Percentiles rank a stretch among this genome's conserved stretches.
phyloP scores from a whole-genome alignment of 30 jellyfish, hydroid and myxozoan species.

The Haliclystus octoradiatus region DNA sequence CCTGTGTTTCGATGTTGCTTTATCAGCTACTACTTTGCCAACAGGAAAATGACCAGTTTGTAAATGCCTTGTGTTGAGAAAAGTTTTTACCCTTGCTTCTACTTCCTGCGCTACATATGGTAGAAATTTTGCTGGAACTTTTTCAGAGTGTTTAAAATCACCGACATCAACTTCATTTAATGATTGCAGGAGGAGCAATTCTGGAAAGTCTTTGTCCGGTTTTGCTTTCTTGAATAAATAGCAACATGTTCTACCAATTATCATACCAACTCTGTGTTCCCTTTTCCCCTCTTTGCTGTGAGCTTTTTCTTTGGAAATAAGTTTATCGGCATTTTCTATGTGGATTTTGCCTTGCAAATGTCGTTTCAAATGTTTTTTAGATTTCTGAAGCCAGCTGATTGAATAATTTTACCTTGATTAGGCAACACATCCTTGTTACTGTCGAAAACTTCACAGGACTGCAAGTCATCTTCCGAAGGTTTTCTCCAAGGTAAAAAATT shows the following conservation, averaged over 20 bases:
- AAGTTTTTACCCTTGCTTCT: neutral
- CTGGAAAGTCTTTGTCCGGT: conserved; percentile 13
- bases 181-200: conserved; percentile 10
- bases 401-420: too few relatives aligned
- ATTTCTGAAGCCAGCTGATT: too few relatives aligned
- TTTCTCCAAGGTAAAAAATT: too few relatives aligned
- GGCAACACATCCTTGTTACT: too few relatives aligned
- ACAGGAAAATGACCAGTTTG: conserved; percentile 17
- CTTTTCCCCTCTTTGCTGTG: conserved; percentile 15
- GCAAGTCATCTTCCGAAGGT: too few relatives aligned
- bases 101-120: conserved; percentile 8
- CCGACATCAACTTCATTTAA: conserved; percentile 11
- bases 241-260: conserved; percentile 20
- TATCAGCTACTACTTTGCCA: conserved; percentile 10
- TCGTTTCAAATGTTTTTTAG: too few relatives aligned
- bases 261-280: conserved; percentile 4
- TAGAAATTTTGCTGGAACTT: conserved; percentile 1
- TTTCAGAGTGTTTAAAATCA: conserved; percentile 6
- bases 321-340: too few relatives aligned
- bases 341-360: too few relatives aligned
- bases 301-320: too few relatives aligned
- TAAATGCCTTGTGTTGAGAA: neutral
- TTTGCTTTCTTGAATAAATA: conserved; percentile 9
- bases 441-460: too few relatives aligned
- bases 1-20: conserved; percentile 17